Evolutionary conservation across 2,113 vertebrate species (phyloP).

Genomic region (Euleptes europaea): DNA sequence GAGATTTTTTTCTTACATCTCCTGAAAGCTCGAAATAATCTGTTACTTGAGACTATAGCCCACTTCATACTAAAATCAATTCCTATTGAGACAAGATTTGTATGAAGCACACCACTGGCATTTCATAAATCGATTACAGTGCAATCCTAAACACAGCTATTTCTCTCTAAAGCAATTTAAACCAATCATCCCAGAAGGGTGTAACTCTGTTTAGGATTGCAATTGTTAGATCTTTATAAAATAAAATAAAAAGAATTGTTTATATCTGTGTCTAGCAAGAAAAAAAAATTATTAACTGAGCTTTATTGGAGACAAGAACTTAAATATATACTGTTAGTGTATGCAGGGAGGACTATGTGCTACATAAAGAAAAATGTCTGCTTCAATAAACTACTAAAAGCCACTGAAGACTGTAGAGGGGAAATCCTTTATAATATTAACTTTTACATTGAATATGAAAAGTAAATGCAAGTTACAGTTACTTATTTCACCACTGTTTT

Average conservation of each 20-base stretch:
- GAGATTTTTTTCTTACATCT: neutral
- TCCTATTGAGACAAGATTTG: neutral
- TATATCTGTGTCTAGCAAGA: neutral
- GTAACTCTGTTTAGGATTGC: too few relatives aligned
- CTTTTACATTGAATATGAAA: constrained; percentile 37
- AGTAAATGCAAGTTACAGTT: constrained; percentile 61
- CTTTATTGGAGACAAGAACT: neutral
- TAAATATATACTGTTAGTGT: neutral
- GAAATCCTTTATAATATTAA: constrained; percentile 16
- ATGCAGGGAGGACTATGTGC: neutral
- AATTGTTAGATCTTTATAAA: neutral
- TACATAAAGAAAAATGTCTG: neutral
- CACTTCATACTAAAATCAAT: neutral
- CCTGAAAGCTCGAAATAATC: neutral
- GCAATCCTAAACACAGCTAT: neutral
- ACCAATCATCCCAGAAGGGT: too few relatives aligned
- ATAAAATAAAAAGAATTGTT: neutral
- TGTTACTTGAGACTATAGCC: neutral
- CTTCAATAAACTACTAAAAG: constrained; percentile 45
- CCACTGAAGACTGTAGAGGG: constrained; percentile 5
- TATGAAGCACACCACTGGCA: neutral
- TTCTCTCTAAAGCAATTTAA: too few relatives aligned
- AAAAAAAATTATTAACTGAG: neutral
- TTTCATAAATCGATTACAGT: neutral
- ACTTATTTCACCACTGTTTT: constrained; percentile 26